Evolutionary conservation across 2,888 invertebrate genomes (phyloP), one percentile per base, ranked within the genome.

Genomic region (Phlogophora meticulosa): DNA sequence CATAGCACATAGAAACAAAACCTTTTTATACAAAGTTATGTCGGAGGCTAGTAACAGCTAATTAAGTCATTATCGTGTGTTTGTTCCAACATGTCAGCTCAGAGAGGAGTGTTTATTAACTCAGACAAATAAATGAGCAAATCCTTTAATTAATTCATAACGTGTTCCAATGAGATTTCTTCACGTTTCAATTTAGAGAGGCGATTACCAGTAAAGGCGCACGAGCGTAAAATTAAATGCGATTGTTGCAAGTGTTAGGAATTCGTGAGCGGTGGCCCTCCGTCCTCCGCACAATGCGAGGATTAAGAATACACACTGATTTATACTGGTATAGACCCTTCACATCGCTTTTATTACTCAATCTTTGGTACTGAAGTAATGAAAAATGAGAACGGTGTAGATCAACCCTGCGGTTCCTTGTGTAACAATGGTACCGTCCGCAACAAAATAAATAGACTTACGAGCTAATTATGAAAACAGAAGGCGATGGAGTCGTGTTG

Each of bases 151-250:
- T 86, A 87, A 86, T 83, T 86, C 78, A 80, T 80, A 72, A 80
- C 72, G 69, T 75, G 74, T 79, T 63, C 71, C 66, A 65, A 67
- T 71, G 75, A 80, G 72, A 90, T 88, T 91, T 88, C 83, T 86
- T 87, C 82, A 86, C 85, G 75, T 87, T 90, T 90, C 86, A 88
- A 89, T 90, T 88, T 85, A 79, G 85, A 87, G 83, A 84, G 81
- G 83, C 81, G 89, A 87, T 87, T 88, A 85, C 83, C 83, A 85
- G 87, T 85, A 83, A 84, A 86, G 81, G 86, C 91, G 83, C 94
- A 95, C 95, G 93, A 93, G 94, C 95, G 93, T 88, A 92, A 94
- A 95, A 94, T 94, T 90, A 92, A 93, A 87, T 89, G 84, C 89
- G 85, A 93, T 93, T 94, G 92, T 92, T 91, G 88, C 88, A 86